Conservation (phyloP, 2,113 vertebrate genomes). For the Elachura formosa region DNA sequence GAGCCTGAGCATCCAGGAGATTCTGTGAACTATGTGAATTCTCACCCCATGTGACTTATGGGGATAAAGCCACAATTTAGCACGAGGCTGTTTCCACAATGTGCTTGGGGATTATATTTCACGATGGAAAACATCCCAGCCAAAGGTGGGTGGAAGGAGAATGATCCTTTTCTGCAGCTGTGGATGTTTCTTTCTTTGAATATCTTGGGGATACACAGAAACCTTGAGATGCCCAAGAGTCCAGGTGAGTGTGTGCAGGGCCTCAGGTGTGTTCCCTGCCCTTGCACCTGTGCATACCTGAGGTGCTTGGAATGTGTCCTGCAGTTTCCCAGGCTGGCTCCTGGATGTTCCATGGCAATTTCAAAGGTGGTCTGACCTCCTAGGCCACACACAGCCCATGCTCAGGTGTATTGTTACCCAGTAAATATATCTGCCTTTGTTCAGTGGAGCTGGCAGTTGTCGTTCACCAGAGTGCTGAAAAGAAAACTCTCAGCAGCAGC, state of each 20-base stretch:
- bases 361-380: not conserved
- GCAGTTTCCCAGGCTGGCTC: not conserved
- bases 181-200: fast-evolving
- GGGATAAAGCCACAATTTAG: not conserved
- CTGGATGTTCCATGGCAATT: fast-evolving
- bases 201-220: not conserved
- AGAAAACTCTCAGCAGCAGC: not conserved
- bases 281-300: not conserved
- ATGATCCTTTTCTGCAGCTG: not conserved
- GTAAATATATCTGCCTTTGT: not conserved
- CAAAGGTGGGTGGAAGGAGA: not conserved
- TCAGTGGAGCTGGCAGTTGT: not conserved
- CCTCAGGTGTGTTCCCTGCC: fast-evolving
- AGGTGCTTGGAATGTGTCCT: not conserved
- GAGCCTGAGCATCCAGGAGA: fast-evolving
- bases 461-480: not conserved
- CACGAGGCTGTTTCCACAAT: not conserved
- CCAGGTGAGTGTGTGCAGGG: not conserved
- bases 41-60: not conserved
- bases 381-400: fast-evolving
- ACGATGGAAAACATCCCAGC: not conserved
- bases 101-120: not conserved
- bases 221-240: not conserved
- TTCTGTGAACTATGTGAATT: fast-evolving
- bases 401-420: not conserved